Conservation (phyloP, 2,113 vertebrate genomes). For the Nyctereutes procyonoides region DNA sequence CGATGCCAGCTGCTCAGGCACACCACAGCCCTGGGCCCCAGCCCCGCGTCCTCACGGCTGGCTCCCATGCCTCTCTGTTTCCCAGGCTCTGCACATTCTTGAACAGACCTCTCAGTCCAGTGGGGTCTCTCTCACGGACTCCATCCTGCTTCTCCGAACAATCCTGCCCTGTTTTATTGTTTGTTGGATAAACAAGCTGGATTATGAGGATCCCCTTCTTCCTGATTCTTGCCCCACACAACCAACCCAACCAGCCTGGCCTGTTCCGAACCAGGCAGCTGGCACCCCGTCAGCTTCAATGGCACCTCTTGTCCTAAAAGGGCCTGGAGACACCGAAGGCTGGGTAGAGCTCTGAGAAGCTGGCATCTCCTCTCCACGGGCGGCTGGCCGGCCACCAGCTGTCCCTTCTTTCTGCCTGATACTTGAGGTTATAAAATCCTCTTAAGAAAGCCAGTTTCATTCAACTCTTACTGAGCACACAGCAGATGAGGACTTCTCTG, state of each 20-base stretch:
- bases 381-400: rapidly evolving
- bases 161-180: slow-evolving; percentile 64
- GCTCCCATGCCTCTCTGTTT: neutral
- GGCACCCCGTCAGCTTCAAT: neutral
- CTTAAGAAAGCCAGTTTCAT: neutral
- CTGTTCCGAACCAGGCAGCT: slow-evolving; percentile 53
- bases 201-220: slow-evolving; percentile 37
- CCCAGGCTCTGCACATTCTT: slow-evolving; percentile 68
- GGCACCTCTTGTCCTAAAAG: neutral
- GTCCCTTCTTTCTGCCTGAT: neutral
- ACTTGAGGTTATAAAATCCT: neutral
- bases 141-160: neutral
- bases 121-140: slow-evolving; percentile 48
- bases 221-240: slow-evolving; percentile 14
- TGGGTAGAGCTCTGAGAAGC: neutral
- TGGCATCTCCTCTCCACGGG: rapidly evolving
- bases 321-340: rapidly evolving
- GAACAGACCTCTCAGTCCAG: neutral
- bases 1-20: rapidly evolving
- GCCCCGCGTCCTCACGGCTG: rapidly evolving
- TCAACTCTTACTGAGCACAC: rapidly evolving
- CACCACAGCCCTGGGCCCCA: rapidly evolving
- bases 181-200: slow-evolving; percentile 49
- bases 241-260: slow-evolving; percentile 68
- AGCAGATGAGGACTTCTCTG: rapidly evolving